Percentiles rank a stretch among this genome's conserved stretches.
Evolutionary conservation across 2,888 invertebrate genomes (phyloP).

Genomic region (Ennomos fuscantarius): DNA sequence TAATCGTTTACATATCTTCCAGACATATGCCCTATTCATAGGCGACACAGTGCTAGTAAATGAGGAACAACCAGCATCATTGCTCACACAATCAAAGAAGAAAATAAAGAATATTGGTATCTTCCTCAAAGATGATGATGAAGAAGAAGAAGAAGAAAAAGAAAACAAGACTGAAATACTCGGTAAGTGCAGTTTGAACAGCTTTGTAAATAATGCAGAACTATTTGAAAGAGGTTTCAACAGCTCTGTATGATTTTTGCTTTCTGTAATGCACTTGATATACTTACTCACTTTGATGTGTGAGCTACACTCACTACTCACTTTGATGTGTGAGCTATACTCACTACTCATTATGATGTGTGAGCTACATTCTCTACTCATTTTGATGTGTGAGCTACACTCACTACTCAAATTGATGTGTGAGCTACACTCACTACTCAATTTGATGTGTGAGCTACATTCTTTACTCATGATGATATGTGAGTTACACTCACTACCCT

Average conservation of each 20-base stretch:
- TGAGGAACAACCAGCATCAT: constrained; percentile 93
- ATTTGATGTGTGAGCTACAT: too few relatives aligned
- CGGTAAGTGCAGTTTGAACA: constrained; percentile 68
- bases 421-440: too few relatives aligned
- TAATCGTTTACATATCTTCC: constrained; percentile 28
- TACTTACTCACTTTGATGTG: not conserved
- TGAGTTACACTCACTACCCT: too few relatives aligned
- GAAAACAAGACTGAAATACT: constrained; percentile 90
- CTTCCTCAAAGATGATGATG: constrained; percentile 95
- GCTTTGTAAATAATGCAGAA: constrained; percentile 28
- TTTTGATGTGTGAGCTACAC: too few relatives aligned
- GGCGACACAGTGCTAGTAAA: constrained; percentile 99
- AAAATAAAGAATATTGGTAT: constrained; percentile 98
- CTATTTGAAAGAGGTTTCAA: constrained; percentile 18
- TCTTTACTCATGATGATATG: too few relatives aligned
- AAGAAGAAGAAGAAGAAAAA: constrained; percentile 93
- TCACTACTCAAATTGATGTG: too few relatives aligned
- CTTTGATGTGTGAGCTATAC: too few relatives aligned
- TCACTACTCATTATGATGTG: too few relatives aligned
- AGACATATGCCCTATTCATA: constrained; percentile 95
- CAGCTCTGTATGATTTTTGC: constrained; percentile 22
- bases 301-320: too few relatives aligned
- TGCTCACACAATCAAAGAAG: constrained; percentile 97
- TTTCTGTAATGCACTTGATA: constrained; percentile 8
- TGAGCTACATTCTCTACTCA: too few relatives aligned